Base-by-base conservation (phyloP, 64 coral and sea anemone genomes). In the Montipora foliosa region DNA sequence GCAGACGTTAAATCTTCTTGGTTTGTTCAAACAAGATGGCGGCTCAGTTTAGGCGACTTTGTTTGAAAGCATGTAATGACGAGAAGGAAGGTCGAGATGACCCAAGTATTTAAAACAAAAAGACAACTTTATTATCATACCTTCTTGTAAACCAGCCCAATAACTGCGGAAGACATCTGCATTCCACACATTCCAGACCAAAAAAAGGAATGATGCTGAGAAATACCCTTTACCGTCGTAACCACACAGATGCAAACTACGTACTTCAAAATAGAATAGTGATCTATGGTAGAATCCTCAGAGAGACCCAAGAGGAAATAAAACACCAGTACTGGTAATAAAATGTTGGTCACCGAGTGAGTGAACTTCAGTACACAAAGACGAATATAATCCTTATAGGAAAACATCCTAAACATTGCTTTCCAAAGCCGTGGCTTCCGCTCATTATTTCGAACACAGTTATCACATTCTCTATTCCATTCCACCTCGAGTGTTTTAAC, bases 111-210 rank as follows among this genome's bases (percentile, higher is more conserved):
- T 61, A 68, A 19, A 83, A 20, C 62, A 68, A 49, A 84, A 8
- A 44, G 61, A 17, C 53, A 66, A 49, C 6, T 10, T 13, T 3
- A 77, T 12, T 3, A 77, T 19, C 83, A 45, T 79, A 48, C 55
- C 88, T 47, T 78, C 52, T 79, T 89, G 57, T 89, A 89, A 59
- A 89, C 47, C 9, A 89, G 13, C 15, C 87, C 87, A 17, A 89
- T 89, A 55, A 78, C 73, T n/a, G 87, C 60, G 1, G 72, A 50
- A 15, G 44, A 45, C 14, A 89, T 21, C 52, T 89, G 87, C 50
- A 78, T 77, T 45, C 60, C 81, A 19, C 3, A 68, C n/a, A 84
- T 84, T 84, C 81, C 81, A 17, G 22, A 29, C 59, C 67, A 46
- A 16, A 84, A 84, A 64, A 84, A 84, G 2, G 81, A 6, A 11